These are phyloP conservation scores for Platysternon megacephalum DNA, from an alignment of 2,113 vertebrate genomes.

Conservation along the genomic window DNA sequence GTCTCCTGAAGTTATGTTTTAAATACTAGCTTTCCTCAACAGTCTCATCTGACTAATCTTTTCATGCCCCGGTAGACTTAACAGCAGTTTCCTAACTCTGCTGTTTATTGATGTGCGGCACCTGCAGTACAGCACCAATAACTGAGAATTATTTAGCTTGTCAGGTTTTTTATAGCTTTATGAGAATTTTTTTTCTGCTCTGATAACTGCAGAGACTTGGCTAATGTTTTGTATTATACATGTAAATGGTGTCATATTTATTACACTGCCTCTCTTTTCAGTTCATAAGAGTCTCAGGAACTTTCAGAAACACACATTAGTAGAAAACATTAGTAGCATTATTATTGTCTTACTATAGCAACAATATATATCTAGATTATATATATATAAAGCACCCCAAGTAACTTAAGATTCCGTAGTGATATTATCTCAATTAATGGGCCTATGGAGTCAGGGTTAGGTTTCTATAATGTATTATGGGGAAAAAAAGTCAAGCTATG, in stretches of 20 bases:
- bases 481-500: accelerated
- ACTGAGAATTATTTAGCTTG: slow-evolving; percentile 19
- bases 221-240: not conserved
- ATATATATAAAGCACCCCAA: accelerated
- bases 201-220: not conserved
- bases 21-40: not conserved
- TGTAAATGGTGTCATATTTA: not conserved
- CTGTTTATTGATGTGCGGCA: not conserved
- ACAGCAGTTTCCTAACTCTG: not conserved
- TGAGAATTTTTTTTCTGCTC: not conserved
- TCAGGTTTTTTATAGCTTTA: not conserved
- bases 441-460: not conserved
- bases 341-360: not conserved
- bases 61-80: not conserved
- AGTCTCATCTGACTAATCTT: not conserved
- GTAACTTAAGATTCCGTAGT: not conserved
- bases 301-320: not conserved
- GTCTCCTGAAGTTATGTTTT: not conserved
- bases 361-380: not conserved
- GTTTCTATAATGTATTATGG: not conserved
- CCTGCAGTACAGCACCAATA: not conserved
- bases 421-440: not conserved
- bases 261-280: not conserved
- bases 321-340: not conserved
- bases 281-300: not conserved